Evolutionary conservation across 2,113 vertebrate species (phyloP), one percentile per base, ranked within the genome.

Genomic region (Pelmatolapia mariae): DNA sequence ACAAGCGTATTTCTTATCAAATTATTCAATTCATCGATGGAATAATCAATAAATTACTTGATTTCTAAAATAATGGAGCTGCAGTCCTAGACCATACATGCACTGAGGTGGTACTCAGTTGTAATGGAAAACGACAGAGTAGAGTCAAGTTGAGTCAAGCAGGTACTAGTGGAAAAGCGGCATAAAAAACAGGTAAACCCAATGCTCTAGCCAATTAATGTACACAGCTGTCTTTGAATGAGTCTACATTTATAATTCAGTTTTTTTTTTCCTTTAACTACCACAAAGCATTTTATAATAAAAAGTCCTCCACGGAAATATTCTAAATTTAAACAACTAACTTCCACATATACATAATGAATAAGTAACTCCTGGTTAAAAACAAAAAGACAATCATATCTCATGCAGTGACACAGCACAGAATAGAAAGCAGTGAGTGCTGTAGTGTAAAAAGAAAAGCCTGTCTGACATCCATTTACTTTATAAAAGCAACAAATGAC

Each of bases 401-500:
- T 81, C 38, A 1, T 81, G 45, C 16, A 10, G 68, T 10, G 40
- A 47, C 13, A 11, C 36, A 82, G 57, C 68, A 82, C 36, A 53
- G 19, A 86, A 83, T 12, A 84, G 52, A 86, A 59, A 79, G 38
- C 71, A 52, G 15, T 43, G 54, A 59, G 36, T 3, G 3, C 29
- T 73, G 45, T 54, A 19, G 22, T 84, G 59, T 57, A n/a, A 16
- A 83, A 73, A 85, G 85, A 83, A 85, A 88, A 80, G 71, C 85
- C 43, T 76, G 24, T 81, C 59, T 90, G 86, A 93, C 89, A 89
- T 66, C 84, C 76, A 83, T 89, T 89, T 84, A 88, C 83, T 90
- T 86, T 86, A 82, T 87, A 82, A 93, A 89, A 89, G 85, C 87
- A 91, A 90, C 90, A 93, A 90, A 94, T 89, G 87, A 94, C 66